A percentile compares a stretch with the other conserved stretches of the same genome.
Evolutionary conservation across 2,888 invertebrate species (phyloP).

Genomic region (Drosophila stalkeri): DNA sequence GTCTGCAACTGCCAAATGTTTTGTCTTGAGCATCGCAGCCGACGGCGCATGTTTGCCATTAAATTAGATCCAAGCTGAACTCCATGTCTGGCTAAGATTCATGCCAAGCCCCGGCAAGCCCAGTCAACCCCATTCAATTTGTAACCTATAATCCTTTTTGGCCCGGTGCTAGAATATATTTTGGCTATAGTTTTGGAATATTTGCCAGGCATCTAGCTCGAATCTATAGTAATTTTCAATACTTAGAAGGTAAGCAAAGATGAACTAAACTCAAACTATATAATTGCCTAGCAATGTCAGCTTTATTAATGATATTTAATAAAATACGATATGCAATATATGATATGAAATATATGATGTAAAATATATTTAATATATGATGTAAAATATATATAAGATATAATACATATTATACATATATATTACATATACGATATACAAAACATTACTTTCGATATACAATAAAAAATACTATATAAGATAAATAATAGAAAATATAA

Average conservation of each 20-base stretch:
- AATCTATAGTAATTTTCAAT: neutral
- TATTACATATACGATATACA: neutral
- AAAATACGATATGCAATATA: neutral
- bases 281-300: too few species aligned
- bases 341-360: neutral
- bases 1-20: constrained; percentile 64
- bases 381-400: neutral
- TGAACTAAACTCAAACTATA: neutral
- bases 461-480: neutral
- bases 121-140: neutral
- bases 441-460: neutral
- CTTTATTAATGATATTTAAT: neutral
- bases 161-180: neutral
- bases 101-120: neutral
- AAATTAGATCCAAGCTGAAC: constrained; percentile 61
- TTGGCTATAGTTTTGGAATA: neutral
- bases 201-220: too few species aligned
- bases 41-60: constrained; percentile 65
- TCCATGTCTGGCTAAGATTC: neutral
- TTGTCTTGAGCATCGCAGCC: constrained; percentile 46
- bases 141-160: neutral
- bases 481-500: neutral
- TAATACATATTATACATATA: too few species aligned
- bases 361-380: neutral
- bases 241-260: neutral